Conservation (phyloP, 2,113 vertebrate genomes). For the Centrocercus urophasianus region DNA sequence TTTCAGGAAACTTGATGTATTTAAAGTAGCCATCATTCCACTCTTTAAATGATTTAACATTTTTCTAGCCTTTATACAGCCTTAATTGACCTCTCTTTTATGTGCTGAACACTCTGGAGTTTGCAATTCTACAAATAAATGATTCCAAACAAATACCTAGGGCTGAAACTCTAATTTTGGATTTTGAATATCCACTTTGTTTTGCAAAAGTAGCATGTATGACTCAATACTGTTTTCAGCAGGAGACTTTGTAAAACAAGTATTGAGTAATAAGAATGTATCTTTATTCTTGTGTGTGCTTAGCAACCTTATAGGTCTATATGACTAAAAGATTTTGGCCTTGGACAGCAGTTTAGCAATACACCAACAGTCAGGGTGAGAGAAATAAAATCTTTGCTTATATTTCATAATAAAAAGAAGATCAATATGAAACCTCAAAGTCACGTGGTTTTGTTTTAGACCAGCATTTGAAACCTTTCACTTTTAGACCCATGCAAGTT, state of each 20-base stretch:
- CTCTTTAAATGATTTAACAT: not conserved
- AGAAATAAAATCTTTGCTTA: not conserved
- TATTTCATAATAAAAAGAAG: constrained; percentile 8
- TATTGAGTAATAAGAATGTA: constrained; percentile 71
- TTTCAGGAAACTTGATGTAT: not conserved
- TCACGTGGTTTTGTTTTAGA: not conserved
- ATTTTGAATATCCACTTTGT: constrained; percentile 65
- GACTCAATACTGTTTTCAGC: constrained; percentile 70
- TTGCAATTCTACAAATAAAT: constrained; percentile 37
- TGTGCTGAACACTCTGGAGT: constrained; percentile 4
- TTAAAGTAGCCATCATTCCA: not conserved
- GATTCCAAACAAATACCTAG: constrained; percentile 59
- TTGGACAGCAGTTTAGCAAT: constrained; percentile 63
- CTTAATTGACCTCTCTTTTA: not conserved
- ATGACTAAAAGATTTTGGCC: constrained; percentile 54
- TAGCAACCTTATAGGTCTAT: constrained; percentile 69
- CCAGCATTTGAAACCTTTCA: not conserved
- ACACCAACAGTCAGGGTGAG: not conserved
- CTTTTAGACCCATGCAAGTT: not conserved
- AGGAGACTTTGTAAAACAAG: constrained; percentile 73
- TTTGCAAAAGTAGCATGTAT: constrained; percentile 73
- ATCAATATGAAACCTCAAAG: not conserved
- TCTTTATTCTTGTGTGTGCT: constrained; percentile 64
- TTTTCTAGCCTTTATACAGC: constrained; percentile 22
- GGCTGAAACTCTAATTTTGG: constrained; percentile 63